Base-by-base conservation (phyloP, 2,888 invertebrate species). In the Ophion slaviceki region DNA sequence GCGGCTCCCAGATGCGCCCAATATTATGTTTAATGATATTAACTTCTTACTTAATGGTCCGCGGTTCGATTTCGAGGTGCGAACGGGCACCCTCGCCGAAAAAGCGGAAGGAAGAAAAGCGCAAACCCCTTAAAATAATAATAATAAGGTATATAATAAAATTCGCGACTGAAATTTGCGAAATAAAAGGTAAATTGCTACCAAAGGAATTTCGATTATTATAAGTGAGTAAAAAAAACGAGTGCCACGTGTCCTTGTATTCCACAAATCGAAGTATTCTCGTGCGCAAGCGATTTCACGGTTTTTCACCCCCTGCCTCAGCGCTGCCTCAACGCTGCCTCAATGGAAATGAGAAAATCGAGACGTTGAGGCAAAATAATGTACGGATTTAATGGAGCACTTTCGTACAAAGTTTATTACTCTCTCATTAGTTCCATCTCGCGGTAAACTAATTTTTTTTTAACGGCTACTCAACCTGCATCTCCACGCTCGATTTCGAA, bases 1-100 rank as follows among this genome's bases (percentile, higher is more conserved):
- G 93, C 90, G 92, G 93, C 93, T 93, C 93, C 93, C 94, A 94
- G 94, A 94, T 94, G 94, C 93, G 94, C 93, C 93, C 93, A 93
- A 94, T 94, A 93, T 94, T 94, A 94, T 93, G 93, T 92, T 93
- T 94, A 94, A 94, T 93, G 94, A 93, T 94, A 94, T 94, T 94
- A 94, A 94, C 93, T 94, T 94, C 93, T 93, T 92, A 93, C 93
- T 93, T 94, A 94, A 94, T 94, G 94, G 93, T 92, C 92, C 93
- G 93, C 87, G 93, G 92, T 94, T 94, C 93, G 93, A 94, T 93
- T 81, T 93, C 92, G 91, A 93, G 93, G 93, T 91, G 93, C 91
- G 91, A 93, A 92, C 88, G 36, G 17, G 24, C 89, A 82, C 85
- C 74, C 75, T 74, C 72, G 28, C 78, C 57, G 78, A 76, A 80